Conservation (phyloP, 2,888 invertebrate genomes). For the Labia minor region DNA sequence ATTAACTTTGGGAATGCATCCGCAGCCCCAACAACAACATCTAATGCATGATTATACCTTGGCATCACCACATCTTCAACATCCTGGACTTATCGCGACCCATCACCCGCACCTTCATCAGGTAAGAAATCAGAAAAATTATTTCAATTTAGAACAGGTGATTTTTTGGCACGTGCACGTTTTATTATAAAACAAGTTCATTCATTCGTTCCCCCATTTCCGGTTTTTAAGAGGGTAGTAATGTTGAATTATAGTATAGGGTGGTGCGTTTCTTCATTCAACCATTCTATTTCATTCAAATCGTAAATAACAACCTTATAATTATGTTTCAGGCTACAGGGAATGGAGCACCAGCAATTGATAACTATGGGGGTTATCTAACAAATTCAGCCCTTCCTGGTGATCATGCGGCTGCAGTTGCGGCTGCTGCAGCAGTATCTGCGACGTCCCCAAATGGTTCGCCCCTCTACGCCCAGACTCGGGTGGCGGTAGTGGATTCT, state of each 20-base stretch:
- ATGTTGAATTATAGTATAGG: neutral
- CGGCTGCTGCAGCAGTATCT: conserved; percentile 19
- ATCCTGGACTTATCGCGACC: conserved; percentile 15
- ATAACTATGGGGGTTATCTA: neutral
- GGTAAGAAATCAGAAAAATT: conserved; percentile 21
- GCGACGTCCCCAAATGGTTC: conserved; percentile 17
- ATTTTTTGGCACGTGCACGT: neutral
- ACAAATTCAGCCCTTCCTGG: neutral
- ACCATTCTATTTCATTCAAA: neutral
- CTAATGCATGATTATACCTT: conserved; percentile 25
- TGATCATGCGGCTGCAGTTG: conserved; percentile 27
- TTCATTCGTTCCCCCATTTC: neutral
- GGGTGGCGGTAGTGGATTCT: conserved; percentile 28
- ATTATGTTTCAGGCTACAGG: neutral
- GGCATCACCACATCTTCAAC: conserved; percentile 16
- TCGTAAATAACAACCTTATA: neutral
- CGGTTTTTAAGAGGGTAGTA: conserved; percentile 14
- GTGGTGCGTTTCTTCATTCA: conserved; percentile 14
- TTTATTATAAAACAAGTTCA: too few species aligned
- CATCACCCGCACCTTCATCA: conserved; percentile 23
- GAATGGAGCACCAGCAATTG: neutral
- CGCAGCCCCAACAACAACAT: conserved; percentile 33
- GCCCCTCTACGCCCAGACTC: conserved; percentile 23
- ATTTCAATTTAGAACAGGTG: neutral
- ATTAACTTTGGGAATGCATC: conserved; percentile 42